Percentiles rank a stretch among this genome's conserved stretches.
These are phyloP conservation scores for Alviniconcha marisindica DNA, from an alignment of 1,140 invertebrate genomes.

Conservation along the genomic window DNA sequence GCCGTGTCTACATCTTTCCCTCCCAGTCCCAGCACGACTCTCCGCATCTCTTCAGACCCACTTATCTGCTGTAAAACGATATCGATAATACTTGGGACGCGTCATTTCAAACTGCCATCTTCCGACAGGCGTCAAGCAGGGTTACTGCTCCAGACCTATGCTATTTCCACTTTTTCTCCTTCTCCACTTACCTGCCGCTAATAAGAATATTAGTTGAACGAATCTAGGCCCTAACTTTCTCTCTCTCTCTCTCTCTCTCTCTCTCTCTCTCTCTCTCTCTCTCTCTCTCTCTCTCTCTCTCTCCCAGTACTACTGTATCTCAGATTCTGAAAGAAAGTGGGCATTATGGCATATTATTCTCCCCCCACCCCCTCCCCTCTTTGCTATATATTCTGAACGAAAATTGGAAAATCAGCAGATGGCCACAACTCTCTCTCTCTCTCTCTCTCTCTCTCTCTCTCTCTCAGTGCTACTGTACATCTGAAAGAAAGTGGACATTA, in stretches of 20 bases:
- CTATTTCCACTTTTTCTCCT: not conserved
- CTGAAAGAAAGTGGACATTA: too few species aligned
- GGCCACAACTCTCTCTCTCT: too few species aligned
- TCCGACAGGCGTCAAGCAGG: not conserved
- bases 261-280: slow-evolving; percentile 12
- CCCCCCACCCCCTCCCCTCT: too few species aligned
- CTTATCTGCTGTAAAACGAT: slow-evolving; percentile 29
- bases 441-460: too few species aligned
- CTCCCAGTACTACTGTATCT: too few species aligned
- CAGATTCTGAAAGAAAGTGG: too few species aligned
- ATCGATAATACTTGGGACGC: slow-evolving; percentile 2
- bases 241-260: slow-evolving; percentile 6
- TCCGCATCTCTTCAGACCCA: not conserved
- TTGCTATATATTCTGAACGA: too few species aligned
- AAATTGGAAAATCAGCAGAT: too few species aligned
- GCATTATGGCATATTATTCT: too few species aligned
- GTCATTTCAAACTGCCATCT: slow-evolving; percentile 14
- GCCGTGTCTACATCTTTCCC: slow-evolving; percentile 26
- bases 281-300: slow-evolving; percentile 9
- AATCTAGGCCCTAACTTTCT: not conserved
- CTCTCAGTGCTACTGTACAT: too few species aligned
- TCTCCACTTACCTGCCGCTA: not conserved
- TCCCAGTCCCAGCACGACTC: not conserved
- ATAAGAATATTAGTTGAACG: too few species aligned
- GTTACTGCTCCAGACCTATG: not conserved